Evolutionary conservation across 2,797 vertebrate genomes (phyloP).

Genomic region (Setipinna tenuifilis): DNA sequence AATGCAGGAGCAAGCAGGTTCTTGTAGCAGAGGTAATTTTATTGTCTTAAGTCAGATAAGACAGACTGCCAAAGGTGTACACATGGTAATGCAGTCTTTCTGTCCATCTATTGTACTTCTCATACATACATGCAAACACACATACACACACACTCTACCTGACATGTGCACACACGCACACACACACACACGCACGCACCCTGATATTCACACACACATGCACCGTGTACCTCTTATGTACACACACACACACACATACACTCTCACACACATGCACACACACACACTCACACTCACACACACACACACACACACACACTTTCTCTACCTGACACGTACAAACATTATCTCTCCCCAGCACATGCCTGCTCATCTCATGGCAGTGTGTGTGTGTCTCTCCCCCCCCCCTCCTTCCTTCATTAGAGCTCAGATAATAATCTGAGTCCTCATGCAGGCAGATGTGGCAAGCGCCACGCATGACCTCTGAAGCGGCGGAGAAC

Average conservation of each 20-base stretch:
- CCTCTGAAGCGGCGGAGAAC: not conserved
- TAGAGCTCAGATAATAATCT: conserved; percentile 8
- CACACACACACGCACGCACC: not conserved
- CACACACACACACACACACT: not conserved
- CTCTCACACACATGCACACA: conserved; percentile 1
- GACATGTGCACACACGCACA: not conserved
- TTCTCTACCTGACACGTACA: not conserved
- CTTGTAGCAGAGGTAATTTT: not conserved
- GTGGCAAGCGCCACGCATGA: not conserved
- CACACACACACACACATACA: conserved; percentile 10
- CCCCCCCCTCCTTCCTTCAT: not conserved
- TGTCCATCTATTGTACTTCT: not conserved
- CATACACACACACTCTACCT: not conserved
- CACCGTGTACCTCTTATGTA: not conserved
- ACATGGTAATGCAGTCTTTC: not conserved
- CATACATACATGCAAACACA: not conserved
- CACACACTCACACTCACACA: conserved; percentile 4
- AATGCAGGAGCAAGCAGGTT: not conserved
- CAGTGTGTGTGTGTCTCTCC: not conserved
- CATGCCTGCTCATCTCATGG: not conserved
- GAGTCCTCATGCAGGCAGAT: not conserved
- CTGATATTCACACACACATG: not conserved
- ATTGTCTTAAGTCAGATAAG: not conserved
- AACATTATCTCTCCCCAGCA: conserved; percentile 2
- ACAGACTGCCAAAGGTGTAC: not conserved